phyloP scores from a whole-genome alignment of 2,113 vertebrate genomes.

The Pedetes capensis region DNA sequence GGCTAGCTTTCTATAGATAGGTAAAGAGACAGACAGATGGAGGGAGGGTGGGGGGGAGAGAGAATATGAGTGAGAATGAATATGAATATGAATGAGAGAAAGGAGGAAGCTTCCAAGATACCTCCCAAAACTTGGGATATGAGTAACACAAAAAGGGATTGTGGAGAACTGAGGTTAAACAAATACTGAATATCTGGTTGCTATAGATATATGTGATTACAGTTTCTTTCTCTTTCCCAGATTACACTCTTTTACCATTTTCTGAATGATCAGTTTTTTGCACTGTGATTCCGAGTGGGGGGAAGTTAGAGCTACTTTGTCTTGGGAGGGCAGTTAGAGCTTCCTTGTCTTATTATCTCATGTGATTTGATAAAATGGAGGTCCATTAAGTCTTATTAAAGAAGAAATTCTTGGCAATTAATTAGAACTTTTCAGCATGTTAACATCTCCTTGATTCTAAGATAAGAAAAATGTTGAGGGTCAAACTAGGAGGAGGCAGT shows the following conservation, averaged over 20 bases:
- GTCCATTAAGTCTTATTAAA: background rate
- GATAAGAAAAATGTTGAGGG: background rate
- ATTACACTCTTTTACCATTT: background rate
- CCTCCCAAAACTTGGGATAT: background rate
- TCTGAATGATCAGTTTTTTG: background rate
- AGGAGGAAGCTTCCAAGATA: background rate
- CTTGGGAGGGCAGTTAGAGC: background rate
- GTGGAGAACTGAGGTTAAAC: background rate
- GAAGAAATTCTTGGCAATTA: background rate
- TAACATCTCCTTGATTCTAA: background rate
- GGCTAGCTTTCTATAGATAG: background rate
- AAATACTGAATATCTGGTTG: slow-evolving; percentile 11
- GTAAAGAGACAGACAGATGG: background rate
- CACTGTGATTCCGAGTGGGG: background rate
- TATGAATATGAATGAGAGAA: too few relatives aligned
- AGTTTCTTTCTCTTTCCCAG: background rate
- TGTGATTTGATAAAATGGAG: background rate
- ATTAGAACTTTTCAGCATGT: background rate
- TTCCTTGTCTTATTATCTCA: background rate
- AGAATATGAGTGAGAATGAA: too few relatives aligned
- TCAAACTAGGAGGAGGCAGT: background rate
- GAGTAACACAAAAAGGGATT: background rate
- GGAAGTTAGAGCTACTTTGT: background rate
- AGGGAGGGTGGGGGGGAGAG: too few relatives aligned
- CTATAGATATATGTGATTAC: background rate